Evolutionary conservation across 1,140 invertebrate species (phyloP).

Genomic region (Cyrtorhinus lividipennis): DNA sequence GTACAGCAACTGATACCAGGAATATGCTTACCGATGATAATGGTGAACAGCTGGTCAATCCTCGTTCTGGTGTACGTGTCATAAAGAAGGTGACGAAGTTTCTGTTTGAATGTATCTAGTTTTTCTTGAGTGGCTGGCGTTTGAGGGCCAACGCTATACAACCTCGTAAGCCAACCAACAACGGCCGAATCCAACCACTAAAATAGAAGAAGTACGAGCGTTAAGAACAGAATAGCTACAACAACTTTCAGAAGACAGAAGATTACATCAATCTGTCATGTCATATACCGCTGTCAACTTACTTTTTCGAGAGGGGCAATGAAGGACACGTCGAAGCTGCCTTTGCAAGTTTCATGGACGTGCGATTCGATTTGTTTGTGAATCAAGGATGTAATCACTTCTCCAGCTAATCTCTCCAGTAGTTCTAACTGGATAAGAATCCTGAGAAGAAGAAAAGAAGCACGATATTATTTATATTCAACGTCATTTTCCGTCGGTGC

Average conservation of each 20-base stretch:
- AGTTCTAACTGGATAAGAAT: slow-evolving; percentile 56
- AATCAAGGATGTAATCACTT: slow-evolving; percentile 64
- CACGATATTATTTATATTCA: too few species aligned
- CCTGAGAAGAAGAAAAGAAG: slow-evolving; percentile 30
- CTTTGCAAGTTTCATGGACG: slow-evolving; percentile 61
- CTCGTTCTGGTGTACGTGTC: slow-evolving; percentile 75
- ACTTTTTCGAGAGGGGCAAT: slow-evolving; percentile 53
- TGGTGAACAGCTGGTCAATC: slow-evolving; percentile 87
- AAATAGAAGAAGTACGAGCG: too few species aligned
- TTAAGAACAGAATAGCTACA: too few species aligned
- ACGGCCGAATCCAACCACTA: slow-evolving; percentile 71
- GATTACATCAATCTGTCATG: too few species aligned
- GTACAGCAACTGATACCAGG: too few species aligned
- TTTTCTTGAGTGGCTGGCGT: slow-evolving; percentile 11
- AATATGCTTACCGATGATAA: slow-evolving; percentile 60
- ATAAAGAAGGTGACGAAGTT: slow-evolving; percentile 71
- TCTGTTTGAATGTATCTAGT: slow-evolving; percentile 47
- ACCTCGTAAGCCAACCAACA: slow-evolving; percentile 63
- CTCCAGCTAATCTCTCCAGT: slow-evolving; percentile 61
- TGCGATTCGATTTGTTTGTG: slow-evolving; percentile 65
- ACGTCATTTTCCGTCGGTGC: too few species aligned
- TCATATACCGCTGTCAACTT: too few species aligned
- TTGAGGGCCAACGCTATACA: slow-evolving; percentile 37
- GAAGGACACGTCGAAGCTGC: slow-evolving; percentile 67
- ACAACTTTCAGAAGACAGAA: too few species aligned